phyloP scores from a whole-genome alignment of 2,888 invertebrate species.

The Scaptomyza tumidula region DNA sequence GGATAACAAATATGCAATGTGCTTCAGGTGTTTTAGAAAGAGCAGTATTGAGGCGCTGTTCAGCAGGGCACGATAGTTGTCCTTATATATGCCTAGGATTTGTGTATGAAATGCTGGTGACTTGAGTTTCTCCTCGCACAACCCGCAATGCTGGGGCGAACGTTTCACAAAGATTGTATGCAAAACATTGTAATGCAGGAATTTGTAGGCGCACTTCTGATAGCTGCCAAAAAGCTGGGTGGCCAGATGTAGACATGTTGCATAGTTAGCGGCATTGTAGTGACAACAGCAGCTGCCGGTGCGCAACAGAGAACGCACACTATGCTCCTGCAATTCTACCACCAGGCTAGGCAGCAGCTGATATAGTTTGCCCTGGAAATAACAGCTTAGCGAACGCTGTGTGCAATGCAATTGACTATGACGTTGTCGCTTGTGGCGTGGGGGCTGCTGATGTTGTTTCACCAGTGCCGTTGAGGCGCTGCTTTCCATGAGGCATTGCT shows the following conservation, averaged over 20 bases:
- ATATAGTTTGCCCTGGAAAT: conserved; percentile 81
- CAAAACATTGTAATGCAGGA: conserved; percentile 79
- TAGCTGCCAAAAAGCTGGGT: conserved; percentile 62
- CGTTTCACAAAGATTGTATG: conserved; percentile 74
- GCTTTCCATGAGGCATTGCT: conserved; percentile 56
- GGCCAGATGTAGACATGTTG: conserved; percentile 70
- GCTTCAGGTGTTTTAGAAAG: conserved; percentile 82
- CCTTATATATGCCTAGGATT: conserved; percentile 71
- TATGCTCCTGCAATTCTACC: conserved; percentile 72
- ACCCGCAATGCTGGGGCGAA: conserved; percentile 55
- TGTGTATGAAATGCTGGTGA: conserved; percentile 78
- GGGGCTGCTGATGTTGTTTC: conserved; percentile 49
- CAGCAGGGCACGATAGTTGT: conserved; percentile 48
- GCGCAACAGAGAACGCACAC: conserved; percentile 76
- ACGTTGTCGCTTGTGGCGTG: conserved; percentile 51
- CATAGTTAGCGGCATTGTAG: conserved; percentile 73
- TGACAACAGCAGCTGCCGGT: conserved; percentile 83
- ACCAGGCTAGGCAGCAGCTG: conserved; percentile 69
- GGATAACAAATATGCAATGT: conserved; percentile 80
- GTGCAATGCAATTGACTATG: conserved; percentile 74
- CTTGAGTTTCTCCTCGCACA: conserved; percentile 81
- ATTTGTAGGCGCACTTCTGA: conserved; percentile 80
- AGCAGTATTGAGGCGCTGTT: conserved; percentile 61
- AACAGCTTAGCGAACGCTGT: conserved; percentile 74
- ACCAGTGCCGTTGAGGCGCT: conserved; percentile 55